Evolutionary conservation across 2,888 invertebrate genomes (phyloP).

Genomic region (Antheraea yamamai): DNA sequence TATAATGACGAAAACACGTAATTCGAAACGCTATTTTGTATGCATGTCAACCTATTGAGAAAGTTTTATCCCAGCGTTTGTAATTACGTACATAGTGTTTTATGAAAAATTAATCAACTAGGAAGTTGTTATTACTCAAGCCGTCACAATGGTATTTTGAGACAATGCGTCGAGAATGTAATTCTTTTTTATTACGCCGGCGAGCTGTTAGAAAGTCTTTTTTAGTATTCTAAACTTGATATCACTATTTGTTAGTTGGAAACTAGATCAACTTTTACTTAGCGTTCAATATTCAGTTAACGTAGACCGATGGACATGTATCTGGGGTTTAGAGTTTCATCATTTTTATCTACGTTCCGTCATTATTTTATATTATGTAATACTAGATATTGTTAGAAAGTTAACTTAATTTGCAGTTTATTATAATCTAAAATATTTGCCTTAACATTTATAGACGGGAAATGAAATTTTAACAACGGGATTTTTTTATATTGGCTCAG

Average conservation of each 20-base stretch:
- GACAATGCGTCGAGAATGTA: conserved; percentile 33
- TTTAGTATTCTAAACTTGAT: conserved; percentile 45
- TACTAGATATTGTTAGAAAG: neutral
- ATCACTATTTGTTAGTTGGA: conserved; percentile 32
- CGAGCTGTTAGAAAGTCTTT: conserved; percentile 41
- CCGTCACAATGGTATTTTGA: conserved; percentile 10
- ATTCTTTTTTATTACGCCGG: conserved; percentile 22
- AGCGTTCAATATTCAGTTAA: conserved; percentile 33
- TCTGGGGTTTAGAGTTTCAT: conserved; percentile 14
- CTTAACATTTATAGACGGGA: neutral
- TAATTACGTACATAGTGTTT: neutral
- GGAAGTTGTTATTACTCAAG: conserved; percentile 7
- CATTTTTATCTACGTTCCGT: conserved; percentile 13
- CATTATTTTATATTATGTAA: conserved; percentile 5
- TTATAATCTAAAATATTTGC: neutral
- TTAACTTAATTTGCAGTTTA: neutral
- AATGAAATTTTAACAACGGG: no score
- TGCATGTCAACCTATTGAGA: conserved; percentile 9
- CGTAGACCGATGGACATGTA: conserved; percentile 18
- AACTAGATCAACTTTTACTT: conserved; percentile 54
- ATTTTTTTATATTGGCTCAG: no score
- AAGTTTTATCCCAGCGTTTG: conserved; percentile 8
- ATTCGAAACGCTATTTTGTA: neutral
- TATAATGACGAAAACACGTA: conserved; percentile 2
- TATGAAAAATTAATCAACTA: neutral